Percentiles rank a stretch among this genome's conserved stretches.
These are phyloP conservation scores for Drosophila kurseongensis DNA, from an alignment of 1,140 invertebrate genomes.

Conservation along the genomic window DNA sequence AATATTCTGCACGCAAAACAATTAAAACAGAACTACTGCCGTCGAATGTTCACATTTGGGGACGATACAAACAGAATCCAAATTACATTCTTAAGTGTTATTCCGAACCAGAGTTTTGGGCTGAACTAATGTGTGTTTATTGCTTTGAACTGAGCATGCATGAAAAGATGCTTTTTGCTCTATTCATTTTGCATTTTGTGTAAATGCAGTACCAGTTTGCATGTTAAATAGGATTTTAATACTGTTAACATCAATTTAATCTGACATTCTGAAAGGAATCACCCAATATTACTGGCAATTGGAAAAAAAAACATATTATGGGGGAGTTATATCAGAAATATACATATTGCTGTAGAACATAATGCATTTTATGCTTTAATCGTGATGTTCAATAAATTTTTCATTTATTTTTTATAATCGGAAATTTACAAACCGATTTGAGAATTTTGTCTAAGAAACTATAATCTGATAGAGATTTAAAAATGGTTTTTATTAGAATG, in stretches of 20 bases:
- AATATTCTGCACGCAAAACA: constrained; percentile 7
- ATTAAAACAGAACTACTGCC: neutral
- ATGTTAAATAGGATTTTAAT: neutral
- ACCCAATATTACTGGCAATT: neutral
- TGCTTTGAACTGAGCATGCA: neutral
- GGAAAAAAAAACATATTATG: no score
- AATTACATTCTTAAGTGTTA: constrained; percentile 3
- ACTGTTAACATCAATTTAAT: neutral
- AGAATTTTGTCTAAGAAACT: no score
- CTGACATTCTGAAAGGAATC: neutral
- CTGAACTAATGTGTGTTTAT: constrained; percentile 1
- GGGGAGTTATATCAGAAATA: no score
- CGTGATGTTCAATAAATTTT: no score
- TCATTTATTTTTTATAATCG: no score
- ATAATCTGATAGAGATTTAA: no score
- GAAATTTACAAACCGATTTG: no score
- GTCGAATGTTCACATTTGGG: neutral
- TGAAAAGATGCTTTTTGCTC: neutral
- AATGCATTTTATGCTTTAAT: no score
- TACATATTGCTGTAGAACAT: no score
- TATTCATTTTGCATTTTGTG: neutral
- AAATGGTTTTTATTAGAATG: no score
- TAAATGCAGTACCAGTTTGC: neutral
- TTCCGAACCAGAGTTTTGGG: neutral
- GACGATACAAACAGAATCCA: neutral